A percentile compares a stretch with the other conserved stretches of the same genome.
These are phyloP conservation scores for Slavum lentiscoides DNA, from an alignment of 2,888 invertebrate species.

Conservation along the genomic window DNA sequence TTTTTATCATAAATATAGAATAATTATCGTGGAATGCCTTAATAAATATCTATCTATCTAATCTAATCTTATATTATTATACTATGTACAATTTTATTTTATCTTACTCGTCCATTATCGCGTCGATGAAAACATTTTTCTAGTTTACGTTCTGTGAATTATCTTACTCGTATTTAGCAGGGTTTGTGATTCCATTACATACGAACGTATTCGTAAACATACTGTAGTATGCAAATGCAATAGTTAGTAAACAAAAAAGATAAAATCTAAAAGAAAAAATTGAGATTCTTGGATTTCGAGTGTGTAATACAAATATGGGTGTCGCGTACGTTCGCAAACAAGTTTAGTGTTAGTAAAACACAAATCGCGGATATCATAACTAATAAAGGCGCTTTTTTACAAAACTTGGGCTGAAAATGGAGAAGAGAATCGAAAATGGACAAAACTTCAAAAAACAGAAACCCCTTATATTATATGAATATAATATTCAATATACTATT, in stretches of 20 bases:
- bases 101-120: background rate
- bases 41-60: background rate
- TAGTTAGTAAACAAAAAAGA: no score
- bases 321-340: background rate
- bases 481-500: no score
- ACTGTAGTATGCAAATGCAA: background rate
- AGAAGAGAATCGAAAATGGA: background rate
- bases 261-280: background rate
- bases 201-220: background rate
- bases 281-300: background rate
- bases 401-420: background rate
- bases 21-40: background rate
- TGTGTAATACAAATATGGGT: background rate
- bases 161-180: background rate
- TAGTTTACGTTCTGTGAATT: background rate
- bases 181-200: background rate
- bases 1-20: no score
- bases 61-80: background rate
- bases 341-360: slow-evolving; percentile 10
- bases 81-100: background rate
- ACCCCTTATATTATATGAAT: no score
- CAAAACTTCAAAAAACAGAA: background rate
- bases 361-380: background rate
- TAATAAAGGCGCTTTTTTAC: background rate
- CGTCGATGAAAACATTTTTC: no score